phyloP scores from a whole-genome alignment of 1,140 invertebrate species.

The Tetraneura akinire region DNA sequence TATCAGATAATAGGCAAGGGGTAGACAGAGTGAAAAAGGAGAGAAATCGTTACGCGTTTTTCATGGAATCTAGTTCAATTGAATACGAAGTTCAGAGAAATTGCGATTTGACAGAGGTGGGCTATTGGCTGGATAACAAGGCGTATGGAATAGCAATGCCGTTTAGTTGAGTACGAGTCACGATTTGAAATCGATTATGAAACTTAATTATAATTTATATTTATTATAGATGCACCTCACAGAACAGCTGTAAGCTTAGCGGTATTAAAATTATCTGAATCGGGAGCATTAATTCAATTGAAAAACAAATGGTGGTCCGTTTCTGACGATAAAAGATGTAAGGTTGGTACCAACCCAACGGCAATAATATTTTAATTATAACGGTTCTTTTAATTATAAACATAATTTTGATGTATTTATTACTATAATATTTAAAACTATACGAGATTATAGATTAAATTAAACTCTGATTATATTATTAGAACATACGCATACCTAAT shows the following conservation, averaged over 20 bases:
- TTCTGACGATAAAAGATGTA: conserved; percentile 55
- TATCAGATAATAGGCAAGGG: conserved; percentile 78
- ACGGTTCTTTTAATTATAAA: too few species aligned
- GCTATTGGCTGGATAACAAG: conserved; percentile 75
- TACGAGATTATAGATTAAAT: too few species aligned
- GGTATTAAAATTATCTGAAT: conserved; percentile 80
- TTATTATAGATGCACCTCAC: conserved; percentile 70
- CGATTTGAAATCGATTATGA: not conserved
- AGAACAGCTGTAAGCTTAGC: conserved; percentile 72
- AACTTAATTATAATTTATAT: conserved; percentile 11
- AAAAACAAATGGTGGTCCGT: conserved; percentile 87
- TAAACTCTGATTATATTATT: too few species aligned
- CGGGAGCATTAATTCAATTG: conserved; percentile 72
- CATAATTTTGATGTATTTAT: too few species aligned
- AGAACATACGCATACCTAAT: too few species aligned
- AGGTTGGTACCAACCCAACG: not conserved
- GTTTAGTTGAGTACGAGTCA: conserved; percentile 62
- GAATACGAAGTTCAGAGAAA: conserved; percentile 76
- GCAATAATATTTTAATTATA: too few species aligned
- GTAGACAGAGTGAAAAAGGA: conserved; percentile 77
- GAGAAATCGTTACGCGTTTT: conserved; percentile 72
- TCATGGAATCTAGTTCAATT: conserved; percentile 85
- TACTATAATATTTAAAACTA: too few species aligned
- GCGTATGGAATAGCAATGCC: conserved; percentile 79
- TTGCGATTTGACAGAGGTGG: conserved; percentile 81